A percentile compares a stretch with the other conserved stretches of the same genome.
These are phyloP conservation scores for Echinarachnius parma DNA, from an alignment of 53 echinoderm and acorn worm species.

Conservation along the genomic window DNA sequence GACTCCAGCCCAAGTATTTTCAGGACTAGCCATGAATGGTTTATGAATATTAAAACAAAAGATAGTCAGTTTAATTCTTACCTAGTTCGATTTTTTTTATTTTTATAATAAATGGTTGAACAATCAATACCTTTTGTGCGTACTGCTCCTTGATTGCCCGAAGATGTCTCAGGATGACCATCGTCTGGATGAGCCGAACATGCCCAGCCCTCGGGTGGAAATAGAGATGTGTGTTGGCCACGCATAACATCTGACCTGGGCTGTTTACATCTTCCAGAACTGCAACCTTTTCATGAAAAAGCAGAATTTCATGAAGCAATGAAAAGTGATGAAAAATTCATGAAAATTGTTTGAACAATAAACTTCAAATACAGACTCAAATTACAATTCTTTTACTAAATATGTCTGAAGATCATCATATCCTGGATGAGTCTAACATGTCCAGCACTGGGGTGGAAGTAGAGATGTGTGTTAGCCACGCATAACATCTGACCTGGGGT, in stretches of 20 bases:
- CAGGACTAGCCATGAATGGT: too few relatives aligned
- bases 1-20: too few relatives aligned
- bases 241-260: conserved; percentile 63
- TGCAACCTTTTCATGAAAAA: conserved; percentile 52
- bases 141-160: conserved; percentile 55
- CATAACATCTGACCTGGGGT: conserved; percentile 63
- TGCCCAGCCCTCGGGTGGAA: conserved; percentile 87
- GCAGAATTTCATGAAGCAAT: too few relatives aligned
- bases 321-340: too few relatives aligned
- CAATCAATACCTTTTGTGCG: conserved; percentile 53
- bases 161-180: conserved; percentile 62
- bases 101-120: too few relatives aligned
- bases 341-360: too few relatives aligned
- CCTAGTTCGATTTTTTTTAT: too few relatives aligned
- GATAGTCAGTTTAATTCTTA: too few relatives aligned
- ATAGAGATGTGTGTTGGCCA: conserved; percentile 91
- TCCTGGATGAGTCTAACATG: conserved; percentile 85
- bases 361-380: conserved; percentile 52
- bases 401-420: conserved; percentile 57
- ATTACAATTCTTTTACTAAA: conserved; percentile 48
- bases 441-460: conserved; percentile 85
- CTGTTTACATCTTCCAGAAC: conserved; percentile 58
- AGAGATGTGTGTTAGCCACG: conserved; percentile 90
- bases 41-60: too few relatives aligned
- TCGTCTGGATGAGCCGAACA: conserved; percentile 79